phyloP scores from a whole-genome alignment of 30 jellyfish, hydroid and myxozoan genomes.

The Phacellophora camtschatica region DNA sequence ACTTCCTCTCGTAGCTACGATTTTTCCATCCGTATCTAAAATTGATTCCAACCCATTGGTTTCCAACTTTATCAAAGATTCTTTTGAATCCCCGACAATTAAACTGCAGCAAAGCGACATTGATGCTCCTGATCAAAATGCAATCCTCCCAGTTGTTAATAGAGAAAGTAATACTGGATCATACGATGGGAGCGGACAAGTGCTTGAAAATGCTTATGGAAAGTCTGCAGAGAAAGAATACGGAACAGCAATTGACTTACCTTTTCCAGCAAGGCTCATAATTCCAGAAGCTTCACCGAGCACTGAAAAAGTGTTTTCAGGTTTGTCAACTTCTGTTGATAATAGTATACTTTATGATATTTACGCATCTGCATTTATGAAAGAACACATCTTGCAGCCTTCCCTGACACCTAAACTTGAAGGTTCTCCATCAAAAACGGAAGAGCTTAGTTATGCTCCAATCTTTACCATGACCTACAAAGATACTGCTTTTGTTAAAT shows the following conservation, averaged over 20 bases:
- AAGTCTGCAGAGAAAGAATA: background rate
- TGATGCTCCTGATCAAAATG: slow-evolving; percentile 66
- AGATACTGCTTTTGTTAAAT: no score
- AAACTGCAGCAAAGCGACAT: slow-evolving; percentile 41
- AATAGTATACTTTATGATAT: background rate
- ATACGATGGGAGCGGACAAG: slow-evolving; percentile 26
- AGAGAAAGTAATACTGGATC: slow-evolving; percentile 1
- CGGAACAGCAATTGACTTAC: slow-evolving; percentile 21
- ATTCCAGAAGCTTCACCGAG: slow-evolving; percentile 58
- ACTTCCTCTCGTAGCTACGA: background rate
- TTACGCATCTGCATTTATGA: background rate
- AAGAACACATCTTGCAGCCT: background rate
- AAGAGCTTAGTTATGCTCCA: background rate
- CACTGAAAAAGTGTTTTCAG: slow-evolving; percentile 23
- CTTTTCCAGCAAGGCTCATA: slow-evolving; percentile 46
- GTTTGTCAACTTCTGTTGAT: slow-evolving; percentile 42
- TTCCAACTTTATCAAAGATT: background rate
- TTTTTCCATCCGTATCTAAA: background rate
- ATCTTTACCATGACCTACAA: background rate
- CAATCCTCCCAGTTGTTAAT: slow-evolving; percentile 39
- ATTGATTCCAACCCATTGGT: background rate
- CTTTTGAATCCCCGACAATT: background rate
- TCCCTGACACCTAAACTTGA: background rate
- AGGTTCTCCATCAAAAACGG: background rate
- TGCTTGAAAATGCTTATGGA: background rate